These are phyloP conservation scores for Pavo muticus DNA, from an alignment of 2,113 vertebrate species.

Conservation along the genomic window DNA sequence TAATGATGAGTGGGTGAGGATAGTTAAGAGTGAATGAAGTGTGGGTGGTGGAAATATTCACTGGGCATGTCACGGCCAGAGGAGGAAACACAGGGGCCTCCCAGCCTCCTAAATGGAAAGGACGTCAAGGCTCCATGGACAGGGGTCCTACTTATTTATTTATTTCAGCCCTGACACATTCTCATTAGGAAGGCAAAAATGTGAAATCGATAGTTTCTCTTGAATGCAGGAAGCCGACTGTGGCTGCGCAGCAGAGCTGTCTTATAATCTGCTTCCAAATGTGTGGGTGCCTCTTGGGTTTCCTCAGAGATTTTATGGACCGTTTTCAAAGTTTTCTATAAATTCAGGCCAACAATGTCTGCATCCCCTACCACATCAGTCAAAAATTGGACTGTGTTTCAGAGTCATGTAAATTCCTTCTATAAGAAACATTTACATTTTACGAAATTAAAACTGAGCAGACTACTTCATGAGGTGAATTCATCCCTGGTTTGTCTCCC, in stretches of 20 bases:
- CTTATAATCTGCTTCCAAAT: conserved; percentile 84
- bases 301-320: conserved; percentile 81
- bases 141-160: conserved; percentile 53
- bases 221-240: conserved; percentile 65
- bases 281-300: conserved; percentile 78
- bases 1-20: conserved; percentile 57
- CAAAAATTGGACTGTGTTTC: conserved; percentile 36
- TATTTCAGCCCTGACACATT: conserved; percentile 68
- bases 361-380: conserved; percentile 80
- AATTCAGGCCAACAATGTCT: conserved; percentile 68
- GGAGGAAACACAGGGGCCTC: conserved; percentile 30
- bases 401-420: conserved; percentile 57
- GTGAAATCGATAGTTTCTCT: conserved; percentile 73
- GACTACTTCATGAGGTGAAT: neutral
- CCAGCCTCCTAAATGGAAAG: neutral
- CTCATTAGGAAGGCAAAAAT: conserved; percentile 75
- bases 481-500: neutral
- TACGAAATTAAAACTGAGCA: conserved; percentile 73
- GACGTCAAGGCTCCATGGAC: conserved; percentile 42
- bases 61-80: conserved; percentile 32
- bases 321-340: conserved; percentile 75
- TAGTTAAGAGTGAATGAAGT: conserved; percentile 42
- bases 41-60: conserved; percentile 70
- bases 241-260: conserved; percentile 67
- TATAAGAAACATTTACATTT: conserved; percentile 69